Evolutionary conservation across 2,888 invertebrate species (phyloP), one percentile per base, ranked within the genome.

Genomic region (Cosmia trapezina): DNA sequence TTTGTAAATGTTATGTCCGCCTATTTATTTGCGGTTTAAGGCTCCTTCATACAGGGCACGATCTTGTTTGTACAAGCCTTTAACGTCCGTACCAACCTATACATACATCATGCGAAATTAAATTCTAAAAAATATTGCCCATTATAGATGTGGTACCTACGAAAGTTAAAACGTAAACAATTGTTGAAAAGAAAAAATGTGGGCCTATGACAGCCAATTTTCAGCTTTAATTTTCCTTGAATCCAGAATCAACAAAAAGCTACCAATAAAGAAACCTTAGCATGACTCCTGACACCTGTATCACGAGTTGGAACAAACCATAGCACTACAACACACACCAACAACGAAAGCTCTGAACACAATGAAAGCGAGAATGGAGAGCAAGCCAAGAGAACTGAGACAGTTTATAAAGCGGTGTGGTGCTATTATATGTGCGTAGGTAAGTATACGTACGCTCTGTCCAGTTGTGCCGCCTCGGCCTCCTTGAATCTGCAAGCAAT

Each of bases 401-500:
- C 88, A 94, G 87, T 78, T 83, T 88, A 89, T 83, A 89, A 88
- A 91, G 92, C 92, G 89, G 88, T 88, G 86, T 83, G 84, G 91
- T 94, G 93, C 92, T 87, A 89, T 76, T 86, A 88, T 88, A 88
- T 86, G 91, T 93, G 92, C 93, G 89, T 87, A 90, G 92, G 92
- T 94, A 94, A 94, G 92, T 93, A 96, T 98, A 98, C 98, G 97
- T 98, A 98, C 98, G 98, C 97, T 97, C 98, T 97, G 96, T 98
- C 98, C 97, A 98, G 95, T 89, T 96, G 97, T 91, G 98, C 97
- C 94, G 97, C 97, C 97, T 98, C 98, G 93, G 97, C 97, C 97
- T 98, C 98, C 97, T 98, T 98, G 97, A 98, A 98, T 97, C 98
- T 98, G 98, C 91, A 98, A 98, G 97, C 96, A 96, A 96, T 96